These are phyloP conservation scores for Autographa pulchrina DNA, from an alignment of 2,888 invertebrate species.

Conservation along the genomic window DNA sequence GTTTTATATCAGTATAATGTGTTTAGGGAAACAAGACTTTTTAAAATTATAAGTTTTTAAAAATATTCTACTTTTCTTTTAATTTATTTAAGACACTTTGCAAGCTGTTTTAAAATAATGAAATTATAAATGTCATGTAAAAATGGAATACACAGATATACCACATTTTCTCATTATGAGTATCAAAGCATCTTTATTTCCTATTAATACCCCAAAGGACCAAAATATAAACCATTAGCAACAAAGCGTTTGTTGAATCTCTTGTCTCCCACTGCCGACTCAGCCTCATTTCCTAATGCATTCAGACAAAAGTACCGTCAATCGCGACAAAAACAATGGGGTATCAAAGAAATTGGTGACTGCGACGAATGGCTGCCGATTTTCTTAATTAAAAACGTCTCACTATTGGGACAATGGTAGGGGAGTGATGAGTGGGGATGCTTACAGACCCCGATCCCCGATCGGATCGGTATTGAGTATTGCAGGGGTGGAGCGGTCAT, in stretches of 20 bases:
- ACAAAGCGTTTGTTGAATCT: constrained; percentile 38
- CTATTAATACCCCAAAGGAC: constrained; percentile 11
- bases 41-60: background rate
- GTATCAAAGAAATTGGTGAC: constrained; percentile 78
- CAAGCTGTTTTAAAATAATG: background rate
- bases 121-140: background rate
- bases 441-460: constrained; percentile 34
- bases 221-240: constrained; percentile 20
- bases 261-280: constrained; percentile 31
- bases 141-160: background rate
- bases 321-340: constrained; percentile 75
- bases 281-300: constrained; percentile 78
- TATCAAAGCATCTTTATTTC: constrained; percentile 12
- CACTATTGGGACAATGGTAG: constrained; percentile 78
- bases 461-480: constrained; percentile 10
- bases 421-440: constrained; percentile 38
- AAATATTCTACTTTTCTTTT: background rate
- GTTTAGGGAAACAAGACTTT: background rate
- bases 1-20: background rate
- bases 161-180: background rate
- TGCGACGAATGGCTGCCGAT: constrained; percentile 77
- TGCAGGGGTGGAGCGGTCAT: background rate
- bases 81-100: background rate
- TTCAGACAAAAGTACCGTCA: constrained; percentile 72
- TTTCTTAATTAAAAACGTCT: constrained; percentile 87